Conservation (phyloP, 2,888 invertebrate species). For the Sarcophaga carnaria region DNA sequence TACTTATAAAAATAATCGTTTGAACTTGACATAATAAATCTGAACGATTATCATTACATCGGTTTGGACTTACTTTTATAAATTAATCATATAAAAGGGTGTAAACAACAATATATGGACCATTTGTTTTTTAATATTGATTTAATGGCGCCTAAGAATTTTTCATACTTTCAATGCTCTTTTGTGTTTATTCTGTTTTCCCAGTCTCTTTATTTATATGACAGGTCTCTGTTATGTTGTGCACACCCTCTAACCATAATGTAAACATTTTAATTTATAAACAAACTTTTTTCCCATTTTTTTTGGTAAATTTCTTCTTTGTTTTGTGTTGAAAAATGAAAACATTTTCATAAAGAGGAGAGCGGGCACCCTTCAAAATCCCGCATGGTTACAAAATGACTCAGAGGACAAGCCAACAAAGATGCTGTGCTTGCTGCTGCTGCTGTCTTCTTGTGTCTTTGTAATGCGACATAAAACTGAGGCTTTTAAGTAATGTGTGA, state of each 20-base stretch:
- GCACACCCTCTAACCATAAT: slow-evolving; percentile 8
- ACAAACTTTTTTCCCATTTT: slow-evolving; percentile 17
- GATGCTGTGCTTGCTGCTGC: background rate
- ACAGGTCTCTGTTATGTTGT: background rate
- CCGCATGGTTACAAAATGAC: slow-evolving; percentile 53
- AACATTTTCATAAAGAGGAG: slow-evolving; percentile 12
- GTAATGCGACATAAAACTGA: background rate
- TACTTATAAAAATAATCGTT: slow-evolving; percentile 18
- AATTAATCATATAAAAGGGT: background rate
- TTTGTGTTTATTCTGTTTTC: background rate
- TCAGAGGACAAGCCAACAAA: slow-evolving; percentile 24
- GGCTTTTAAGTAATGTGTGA: background rate
- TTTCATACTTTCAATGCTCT: too few relatives aligned
- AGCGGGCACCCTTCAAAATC: slow-evolving; percentile 38
- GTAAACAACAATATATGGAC: background rate
- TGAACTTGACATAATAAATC: slow-evolving; percentile 61
- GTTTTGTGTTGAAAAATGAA: background rate
- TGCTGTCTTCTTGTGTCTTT: background rate
- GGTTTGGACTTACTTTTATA: background rate
- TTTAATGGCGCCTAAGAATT: too few relatives aligned
- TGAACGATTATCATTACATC: background rate
- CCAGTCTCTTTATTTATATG: background rate
- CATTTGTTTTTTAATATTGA: background rate
- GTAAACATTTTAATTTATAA: slow-evolving; percentile 43
- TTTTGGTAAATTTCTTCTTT: slow-evolving; percentile 18